A percentile compares a stretch with the other conserved stretches of the same genome.
These are phyloP conservation scores for Metopolophium dirhodum DNA, from an alignment of 1,140 invertebrate genomes.

Conservation along the genomic window DNA sequence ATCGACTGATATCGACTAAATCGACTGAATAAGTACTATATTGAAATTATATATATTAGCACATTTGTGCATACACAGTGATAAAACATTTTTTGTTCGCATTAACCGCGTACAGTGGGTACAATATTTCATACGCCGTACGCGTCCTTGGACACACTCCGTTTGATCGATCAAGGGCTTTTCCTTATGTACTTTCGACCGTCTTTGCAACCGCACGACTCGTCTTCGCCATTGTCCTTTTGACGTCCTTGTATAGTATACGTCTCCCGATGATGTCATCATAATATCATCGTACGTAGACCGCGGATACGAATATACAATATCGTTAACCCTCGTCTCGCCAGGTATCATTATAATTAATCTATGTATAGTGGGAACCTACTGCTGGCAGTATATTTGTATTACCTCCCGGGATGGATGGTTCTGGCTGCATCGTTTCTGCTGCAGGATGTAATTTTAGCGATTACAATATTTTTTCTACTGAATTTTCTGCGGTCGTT, in stretches of 20 bases:
- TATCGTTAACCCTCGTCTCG: neutral
- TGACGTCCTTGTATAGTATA: neutral
- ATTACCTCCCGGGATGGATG: neutral
- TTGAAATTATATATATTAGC: neutral
- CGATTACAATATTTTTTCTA: neutral
- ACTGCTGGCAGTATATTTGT: neutral
- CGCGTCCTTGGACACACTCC: neutral
- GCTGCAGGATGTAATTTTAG: neutral
- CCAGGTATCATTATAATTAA: neutral
- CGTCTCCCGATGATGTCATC: neutral
- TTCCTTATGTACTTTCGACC: slow-evolving; percentile 16
- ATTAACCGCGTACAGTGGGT: neutral
- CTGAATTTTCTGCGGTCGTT: neutral
- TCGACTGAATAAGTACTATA: neutral
- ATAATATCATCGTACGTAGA: neutral
- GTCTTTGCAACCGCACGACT: neutral
- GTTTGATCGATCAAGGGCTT: slow-evolving; percentile 25
- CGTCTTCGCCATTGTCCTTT: slow-evolving; percentile 13
- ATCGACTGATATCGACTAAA: too few relatives aligned
- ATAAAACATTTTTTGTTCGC: neutral
- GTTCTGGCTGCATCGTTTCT: neutral
- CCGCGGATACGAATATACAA: neutral
- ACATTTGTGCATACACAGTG: neutral
- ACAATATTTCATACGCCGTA: neutral
- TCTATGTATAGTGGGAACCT: neutral